phyloP scores from a whole-genome alignment of 2,113 vertebrate species.

The Toxotes chatareus region DNA sequence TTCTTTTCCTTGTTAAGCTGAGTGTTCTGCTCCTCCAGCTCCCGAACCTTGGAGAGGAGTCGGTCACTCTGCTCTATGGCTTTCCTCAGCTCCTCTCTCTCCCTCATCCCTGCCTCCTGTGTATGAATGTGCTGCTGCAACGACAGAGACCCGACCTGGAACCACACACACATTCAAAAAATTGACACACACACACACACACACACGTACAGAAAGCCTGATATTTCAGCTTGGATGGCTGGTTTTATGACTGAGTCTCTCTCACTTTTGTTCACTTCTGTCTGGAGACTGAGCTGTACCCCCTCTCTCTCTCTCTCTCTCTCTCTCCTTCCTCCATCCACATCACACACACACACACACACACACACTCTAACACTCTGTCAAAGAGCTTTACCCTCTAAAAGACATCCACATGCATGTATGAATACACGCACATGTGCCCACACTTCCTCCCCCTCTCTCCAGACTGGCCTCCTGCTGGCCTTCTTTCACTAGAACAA shows the following conservation, averaged over 20 bases:
- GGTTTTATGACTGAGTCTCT: conserved; percentile 30
- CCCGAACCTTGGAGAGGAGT: conserved; percentile 71
- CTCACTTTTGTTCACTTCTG: conserved; percentile 46
- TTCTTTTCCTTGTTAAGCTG: conserved; percentile 74
- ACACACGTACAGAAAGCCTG: conserved; percentile 39
- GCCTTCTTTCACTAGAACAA: conserved; percentile 42
- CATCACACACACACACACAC: background rate
- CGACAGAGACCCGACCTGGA: conserved; percentile 46
- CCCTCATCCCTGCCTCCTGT: conserved; percentile 75
- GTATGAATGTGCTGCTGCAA: conserved; percentile 52
- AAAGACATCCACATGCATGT: conserved; percentile 16
- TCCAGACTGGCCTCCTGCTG: conserved; percentile 46
- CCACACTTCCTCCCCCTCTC: conserved; percentile 24
- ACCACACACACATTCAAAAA: conserved; percentile 2
- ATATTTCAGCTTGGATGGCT: conserved; percentile 58
- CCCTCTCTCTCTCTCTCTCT: background rate
- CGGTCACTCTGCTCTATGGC: conserved; percentile 77
- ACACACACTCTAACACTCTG: conserved; percentile 8
- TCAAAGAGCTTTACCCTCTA: conserved; percentile 24
- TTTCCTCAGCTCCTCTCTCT: conserved; percentile 83
- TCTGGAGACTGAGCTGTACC: conserved; percentile 31
- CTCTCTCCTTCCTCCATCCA: conserved; percentile 31
- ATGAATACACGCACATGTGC: background rate
- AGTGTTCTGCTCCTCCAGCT: conserved; percentile 78
- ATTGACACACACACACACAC: conserved; percentile 17